Evolutionary conservation across 2,113 vertebrate genomes (phyloP).

Genomic region (Ploceus nigricollis): DNA sequence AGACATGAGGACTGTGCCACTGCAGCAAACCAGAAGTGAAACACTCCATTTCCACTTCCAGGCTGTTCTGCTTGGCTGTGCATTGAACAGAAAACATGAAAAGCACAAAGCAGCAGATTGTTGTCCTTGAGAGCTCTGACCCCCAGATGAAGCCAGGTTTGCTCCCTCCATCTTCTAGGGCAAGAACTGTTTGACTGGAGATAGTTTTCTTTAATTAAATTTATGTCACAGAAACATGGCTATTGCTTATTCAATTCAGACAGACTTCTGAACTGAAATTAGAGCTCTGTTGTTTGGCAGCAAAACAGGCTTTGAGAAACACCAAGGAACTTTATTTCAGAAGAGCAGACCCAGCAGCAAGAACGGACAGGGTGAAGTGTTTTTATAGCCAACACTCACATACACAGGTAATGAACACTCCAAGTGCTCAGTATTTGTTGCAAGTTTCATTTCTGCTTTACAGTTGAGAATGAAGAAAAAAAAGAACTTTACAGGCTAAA

Average conservation of each 20-base stretch:
- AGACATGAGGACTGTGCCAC: background rate
- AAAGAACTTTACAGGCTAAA: background rate
- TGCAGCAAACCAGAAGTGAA: background rate
- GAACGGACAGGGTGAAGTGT: background rate
- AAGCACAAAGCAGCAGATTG: background rate
- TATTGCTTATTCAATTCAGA: background rate
- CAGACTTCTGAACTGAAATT: background rate
- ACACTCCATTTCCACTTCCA: background rate
- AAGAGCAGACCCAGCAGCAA: background rate
- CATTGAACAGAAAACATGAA: background rate
- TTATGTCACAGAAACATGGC: background rate
- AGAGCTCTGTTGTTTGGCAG: background rate
- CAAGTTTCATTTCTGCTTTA: background rate
- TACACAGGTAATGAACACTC: background rate
- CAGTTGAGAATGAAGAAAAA: background rate
- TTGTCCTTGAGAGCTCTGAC: background rate
- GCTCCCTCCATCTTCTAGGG: background rate
- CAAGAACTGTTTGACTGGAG: background rate
- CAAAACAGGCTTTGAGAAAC: background rate
- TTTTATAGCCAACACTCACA: background rate
- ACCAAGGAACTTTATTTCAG: background rate
- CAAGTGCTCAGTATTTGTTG: background rate
- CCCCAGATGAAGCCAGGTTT: background rate
- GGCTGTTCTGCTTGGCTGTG: background rate
- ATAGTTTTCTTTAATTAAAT: background rate